Base-by-base conservation (phyloP, 1,140 invertebrate species). In the Gyrodactylus salaris region DNA sequence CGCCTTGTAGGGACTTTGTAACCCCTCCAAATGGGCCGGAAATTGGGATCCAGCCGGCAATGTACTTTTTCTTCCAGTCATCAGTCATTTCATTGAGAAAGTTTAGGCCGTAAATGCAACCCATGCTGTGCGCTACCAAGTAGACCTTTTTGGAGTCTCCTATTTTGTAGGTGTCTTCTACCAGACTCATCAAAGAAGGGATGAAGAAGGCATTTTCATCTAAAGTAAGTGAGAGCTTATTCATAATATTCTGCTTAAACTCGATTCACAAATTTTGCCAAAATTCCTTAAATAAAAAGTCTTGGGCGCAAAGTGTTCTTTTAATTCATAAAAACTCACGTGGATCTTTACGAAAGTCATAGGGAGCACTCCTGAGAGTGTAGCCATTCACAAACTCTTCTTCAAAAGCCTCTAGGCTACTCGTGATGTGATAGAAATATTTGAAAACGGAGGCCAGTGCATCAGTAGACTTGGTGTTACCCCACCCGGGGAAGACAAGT, bases 321-420 rank as follows among this genome's bases (percentile, higher is more conserved):
- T 16, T 54, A 54, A 16, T 54, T 54, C 21, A 69, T 7, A 20
- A 69, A 69, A 69, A 24, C 70, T 1, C 7, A 71, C 70, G 20
- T 25, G 70, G 70, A 16, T 21, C 70, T 26, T 71, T 71, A 16
- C 70, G 25, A 25, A 71, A 71, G 25, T 71, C 70, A 25, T 25
- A 71, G 2, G 70, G 70, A 20, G 70, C 70, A 24, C 70, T 25
- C 26, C 70, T 71, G 21, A 71, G 24, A 71, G 70, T 71, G 20
- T 71, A 2, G n/a, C 25, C 26, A 20, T 25, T 71, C 20, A 24
- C 1, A 71, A 25, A 71, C 20, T 25, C 1, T 71, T 21, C 1
- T 16, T 24, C 26, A n/a, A 16, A 54, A 20, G 7, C 26, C 24
- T 24, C 21, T 25, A 71, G 25, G 16, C 16, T 16, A 20, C 26